Percentiles rank a stretch among this genome's conserved stretches.
Evolutionary conservation across 2,888 invertebrate species (phyloP).

Genomic region (Odontothrips loti): DNA sequence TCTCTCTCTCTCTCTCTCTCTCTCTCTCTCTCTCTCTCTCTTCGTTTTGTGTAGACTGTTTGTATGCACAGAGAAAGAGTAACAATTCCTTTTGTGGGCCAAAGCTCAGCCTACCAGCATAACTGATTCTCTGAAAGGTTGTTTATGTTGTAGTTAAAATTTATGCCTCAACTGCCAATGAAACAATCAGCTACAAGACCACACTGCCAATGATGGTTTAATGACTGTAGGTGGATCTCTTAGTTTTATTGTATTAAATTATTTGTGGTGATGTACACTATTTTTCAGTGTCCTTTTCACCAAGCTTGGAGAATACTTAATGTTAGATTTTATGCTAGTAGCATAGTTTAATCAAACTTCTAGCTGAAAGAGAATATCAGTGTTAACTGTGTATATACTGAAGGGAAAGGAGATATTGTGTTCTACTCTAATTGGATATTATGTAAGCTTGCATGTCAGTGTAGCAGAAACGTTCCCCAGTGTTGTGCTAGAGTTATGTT

Average conservation of each 20-base stretch:
- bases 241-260: constrained; percentile 17
- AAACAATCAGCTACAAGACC: constrained; percentile 19
- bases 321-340: constrained; percentile 13
- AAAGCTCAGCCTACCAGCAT: neutral
- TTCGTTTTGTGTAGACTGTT: neutral
- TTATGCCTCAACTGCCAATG: constrained; percentile 22
- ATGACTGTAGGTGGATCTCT: constrained; percentile 19
- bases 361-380: constrained; percentile 2
- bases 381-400: neutral
- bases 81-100: neutral
- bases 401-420: constrained; percentile 3
- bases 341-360: constrained; percentile 23
- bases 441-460: constrained; percentile 21
- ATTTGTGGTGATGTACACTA: neutral
- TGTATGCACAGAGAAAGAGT: neutral
- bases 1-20: no score
- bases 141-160: neutral
- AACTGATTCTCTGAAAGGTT: neutral
- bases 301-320: constrained; percentile 8
- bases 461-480: neutral
- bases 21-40: no score
- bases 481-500: neutral
- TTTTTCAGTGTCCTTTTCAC: constrained; percentile 8
- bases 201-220: constrained; percentile 17
- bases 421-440: constrained; percentile 14